Evolutionary conservation across 2,113 vertebrate genomes (phyloP).

Genomic region (Chamaea fasciata): DNA sequence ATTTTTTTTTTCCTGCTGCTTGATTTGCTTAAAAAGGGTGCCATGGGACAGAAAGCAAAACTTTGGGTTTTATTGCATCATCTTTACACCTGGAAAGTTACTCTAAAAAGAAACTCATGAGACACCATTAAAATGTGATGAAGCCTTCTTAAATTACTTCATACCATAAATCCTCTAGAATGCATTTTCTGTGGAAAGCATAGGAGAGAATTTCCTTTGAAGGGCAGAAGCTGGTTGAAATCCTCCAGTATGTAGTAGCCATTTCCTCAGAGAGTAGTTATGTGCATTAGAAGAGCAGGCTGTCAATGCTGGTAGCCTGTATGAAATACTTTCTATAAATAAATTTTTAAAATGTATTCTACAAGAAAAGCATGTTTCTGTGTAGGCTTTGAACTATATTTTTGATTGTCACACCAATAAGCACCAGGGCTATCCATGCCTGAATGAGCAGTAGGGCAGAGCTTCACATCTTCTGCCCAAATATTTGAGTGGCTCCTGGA

Average conservation of each 20-base stretch:
- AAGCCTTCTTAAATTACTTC: background rate
- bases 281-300: background rate
- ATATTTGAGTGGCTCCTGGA: background rate
- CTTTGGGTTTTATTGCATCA: background rate
- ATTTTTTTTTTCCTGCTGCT: background rate
- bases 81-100: background rate
- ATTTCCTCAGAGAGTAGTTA: background rate
- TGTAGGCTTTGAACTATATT: background rate
- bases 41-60: background rate
- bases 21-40: background rate
- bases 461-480: background rate
- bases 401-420: background rate
- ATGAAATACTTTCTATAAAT: background rate
- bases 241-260: background rate
- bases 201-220: background rate
- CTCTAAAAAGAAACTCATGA: background rate
- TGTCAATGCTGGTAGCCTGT: background rate
- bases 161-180: background rate
- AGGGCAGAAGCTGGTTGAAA: background rate
- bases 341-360: background rate
- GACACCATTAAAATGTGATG: background rate
- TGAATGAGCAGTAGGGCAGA: fast-evolving
- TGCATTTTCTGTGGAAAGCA: background rate
- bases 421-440: fast-evolving
- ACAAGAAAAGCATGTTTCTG: background rate